Evolutionary conservation across 2,888 invertebrate species (phyloP), one percentile per base, ranked within the genome.

Genomic region (Malacosoma neustria): DNA sequence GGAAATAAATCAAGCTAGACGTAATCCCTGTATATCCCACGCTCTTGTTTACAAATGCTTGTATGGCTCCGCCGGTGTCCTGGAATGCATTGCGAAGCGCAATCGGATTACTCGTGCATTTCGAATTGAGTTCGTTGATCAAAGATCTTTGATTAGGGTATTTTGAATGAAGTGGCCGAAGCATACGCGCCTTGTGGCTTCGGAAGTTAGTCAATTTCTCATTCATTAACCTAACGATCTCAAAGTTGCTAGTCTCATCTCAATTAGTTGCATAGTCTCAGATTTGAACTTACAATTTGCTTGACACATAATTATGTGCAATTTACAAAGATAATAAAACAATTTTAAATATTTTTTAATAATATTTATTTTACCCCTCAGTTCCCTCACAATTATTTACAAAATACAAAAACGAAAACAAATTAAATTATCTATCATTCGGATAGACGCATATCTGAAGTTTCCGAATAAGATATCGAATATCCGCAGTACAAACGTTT

Each of bases 331-430:
- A 31, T 29, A 13, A 11, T 13, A 0, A 48, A 58, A 46, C 43
- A 46, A 55, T 11, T 46, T 49, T 13, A 11, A 37, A 36, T 36
- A n/a, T 56, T 61, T 66, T 65, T 69, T 70, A 55, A 58, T 72
- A 73, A 69, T 73, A 59, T 84, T 84, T 76, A 81, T 77, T 81
- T 67, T 73, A 77, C 63, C 67, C 70, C 71, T 61, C 50, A 37
- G 64, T 61, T 68, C 61, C 65, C 61, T 65, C 68, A 76, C 69
- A 72, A 65, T 76, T 84, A 84, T 85, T 72, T 84, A 85, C 84
- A 85, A 77, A 77, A 72, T 72, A 71, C 66, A 72, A 75, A 67
- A 68, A 58, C 29, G 57, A 61, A 55, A 54, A 49, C 41, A 35
- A 37, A 33, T 40, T 36, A 15, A 4, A 46, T 40, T 36, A 38